phyloP scores from a whole-genome alignment of 2,888 invertebrate genomes.

The Andrena flavipes region DNA sequence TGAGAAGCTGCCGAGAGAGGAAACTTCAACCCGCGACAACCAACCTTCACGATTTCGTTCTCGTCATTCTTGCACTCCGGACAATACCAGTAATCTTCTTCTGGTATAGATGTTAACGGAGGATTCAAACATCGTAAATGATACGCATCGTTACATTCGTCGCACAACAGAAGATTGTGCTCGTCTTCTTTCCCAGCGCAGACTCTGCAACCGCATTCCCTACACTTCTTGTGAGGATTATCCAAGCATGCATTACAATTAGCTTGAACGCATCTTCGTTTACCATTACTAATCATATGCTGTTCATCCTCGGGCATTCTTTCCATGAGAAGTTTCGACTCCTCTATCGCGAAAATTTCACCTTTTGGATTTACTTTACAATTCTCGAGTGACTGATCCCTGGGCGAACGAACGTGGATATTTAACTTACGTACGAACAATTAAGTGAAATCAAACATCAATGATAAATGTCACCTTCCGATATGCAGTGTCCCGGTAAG shows the following conservation, averaged over 20 bases:
- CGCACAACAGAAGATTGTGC: slow-evolving; percentile 91
- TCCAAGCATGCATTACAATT: slow-evolving; percentile 90
- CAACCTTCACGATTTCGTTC: slow-evolving; percentile 88
- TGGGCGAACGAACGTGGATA: slow-evolving; percentile 13
- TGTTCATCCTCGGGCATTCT: slow-evolving; percentile 85
- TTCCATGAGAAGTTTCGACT: slow-evolving; percentile 85
- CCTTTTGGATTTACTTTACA: slow-evolving; percentile 87
- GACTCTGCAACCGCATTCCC: slow-evolving; percentile 90
- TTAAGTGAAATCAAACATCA: not conserved
- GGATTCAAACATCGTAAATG: slow-evolving; percentile 91
- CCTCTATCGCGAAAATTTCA: slow-evolving; percentile 89
- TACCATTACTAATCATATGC: slow-evolving; percentile 79
- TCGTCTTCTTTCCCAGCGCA: slow-evolving; percentile 91
- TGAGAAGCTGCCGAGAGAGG: not conserved
- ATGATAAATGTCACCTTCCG: slow-evolving; percentile 82
- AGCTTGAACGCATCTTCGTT: slow-evolving; percentile 86
- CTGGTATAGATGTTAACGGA: slow-evolving; percentile 89
- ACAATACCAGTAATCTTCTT: slow-evolving; percentile 92
- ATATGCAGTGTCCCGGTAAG: slow-evolving; percentile 88
- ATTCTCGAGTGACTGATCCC: slow-evolving; percentile 85
- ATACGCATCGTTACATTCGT: slow-evolving; percentile 92
- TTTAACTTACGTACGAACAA: not conserved
- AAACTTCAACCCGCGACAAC: slow-evolving; percentile 19
- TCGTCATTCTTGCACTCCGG: slow-evolving; percentile 91
- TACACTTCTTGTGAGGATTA: slow-evolving; percentile 88